A percentile compares a stretch with the other conserved stretches of the same genome.
Conservation (phyloP, 2,113 vertebrate genomes). For the Hippocampus mohnikei region DNA sequence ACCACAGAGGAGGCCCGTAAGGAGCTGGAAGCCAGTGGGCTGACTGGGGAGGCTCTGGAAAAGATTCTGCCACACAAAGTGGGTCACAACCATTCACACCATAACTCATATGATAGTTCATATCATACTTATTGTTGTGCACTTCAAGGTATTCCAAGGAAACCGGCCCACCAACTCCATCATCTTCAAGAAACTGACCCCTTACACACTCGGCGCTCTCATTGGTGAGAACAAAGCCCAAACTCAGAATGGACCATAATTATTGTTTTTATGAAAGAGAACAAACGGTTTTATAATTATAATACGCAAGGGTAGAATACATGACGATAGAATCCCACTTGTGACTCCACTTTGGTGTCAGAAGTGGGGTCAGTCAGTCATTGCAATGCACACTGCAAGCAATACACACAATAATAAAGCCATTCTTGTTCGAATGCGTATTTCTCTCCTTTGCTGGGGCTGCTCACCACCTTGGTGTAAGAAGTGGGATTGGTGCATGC, state of each 20-base stretch:
- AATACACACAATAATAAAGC: no score
- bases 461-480: no score
- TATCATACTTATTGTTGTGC: not conserved
- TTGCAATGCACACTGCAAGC: no score
- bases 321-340: no score
- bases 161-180: constrained; percentile 95
- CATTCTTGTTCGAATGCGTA: no score
- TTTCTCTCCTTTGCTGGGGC: no score
- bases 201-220: constrained; percentile 87
- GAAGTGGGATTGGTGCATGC: no score
- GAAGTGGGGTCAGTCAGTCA: no score
- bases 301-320: no score
- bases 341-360: no score
- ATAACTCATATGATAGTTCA: not conserved
- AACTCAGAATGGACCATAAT: not conserved
- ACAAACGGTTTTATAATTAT: no score
- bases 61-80: constrained; percentile 97
- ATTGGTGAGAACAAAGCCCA: constrained; percentile 76
- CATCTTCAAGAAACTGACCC: constrained; percentile 89
- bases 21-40: constrained; percentile 82
- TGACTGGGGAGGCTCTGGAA: constrained; percentile 79
- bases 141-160: constrained; percentile 89
- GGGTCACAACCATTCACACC: not conserved
- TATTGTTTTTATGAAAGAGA: no score
- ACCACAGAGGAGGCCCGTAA: constrained; percentile 84